phyloP scores from a whole-genome alignment of 1,140 invertebrate species.

The Bombus impatiens region DNA sequence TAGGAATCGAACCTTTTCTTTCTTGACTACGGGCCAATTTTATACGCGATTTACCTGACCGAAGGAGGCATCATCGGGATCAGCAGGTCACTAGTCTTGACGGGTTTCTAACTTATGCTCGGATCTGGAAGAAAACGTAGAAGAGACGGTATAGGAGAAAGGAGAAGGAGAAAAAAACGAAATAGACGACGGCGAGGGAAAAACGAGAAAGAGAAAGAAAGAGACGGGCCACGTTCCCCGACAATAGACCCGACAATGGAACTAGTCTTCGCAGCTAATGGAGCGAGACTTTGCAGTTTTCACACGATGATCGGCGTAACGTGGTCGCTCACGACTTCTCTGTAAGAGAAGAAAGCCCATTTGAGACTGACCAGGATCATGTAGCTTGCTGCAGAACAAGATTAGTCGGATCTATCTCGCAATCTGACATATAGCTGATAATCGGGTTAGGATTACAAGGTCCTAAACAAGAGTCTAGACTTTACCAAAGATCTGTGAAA shows the following conservation, averaged over 20 bases:
- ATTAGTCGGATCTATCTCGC: slow-evolving; percentile 31
- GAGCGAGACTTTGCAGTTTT: slow-evolving; percentile 69
- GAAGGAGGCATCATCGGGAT: slow-evolving; percentile 38
- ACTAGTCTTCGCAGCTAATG: slow-evolving; percentile 69
- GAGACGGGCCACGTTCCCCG: slow-evolving; percentile 44
- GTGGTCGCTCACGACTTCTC: slow-evolving; percentile 33
- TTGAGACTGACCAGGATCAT: slow-evolving; percentile 26
- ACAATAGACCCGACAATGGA: slow-evolving; percentile 68
- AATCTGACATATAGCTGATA: slow-evolving; percentile 37
- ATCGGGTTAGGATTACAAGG: slow-evolving; percentile 65
- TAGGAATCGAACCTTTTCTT: slow-evolving; percentile 18
- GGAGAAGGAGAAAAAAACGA: background rate
- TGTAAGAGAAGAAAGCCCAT: slow-evolving; percentile 1
- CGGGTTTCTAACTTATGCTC: slow-evolving; percentile 39
- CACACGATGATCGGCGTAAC: slow-evolving; percentile 68
- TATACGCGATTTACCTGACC: slow-evolving; percentile 60
- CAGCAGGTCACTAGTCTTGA: slow-evolving; percentile 47
- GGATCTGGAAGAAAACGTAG: slow-evolving; percentile 43
- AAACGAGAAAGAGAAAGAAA: slow-evolving; percentile 14
- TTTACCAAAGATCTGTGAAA: background rate
- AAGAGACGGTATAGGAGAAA: background rate
- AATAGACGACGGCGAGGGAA: slow-evolving; percentile 14
- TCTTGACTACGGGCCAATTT: slow-evolving; percentile 43
- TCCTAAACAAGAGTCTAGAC: slow-evolving; percentile 68
- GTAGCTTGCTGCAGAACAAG: slow-evolving; percentile 17